phyloP scores from a whole-genome alignment of 2,113 vertebrate species.

The Rana temporaria region DNA sequence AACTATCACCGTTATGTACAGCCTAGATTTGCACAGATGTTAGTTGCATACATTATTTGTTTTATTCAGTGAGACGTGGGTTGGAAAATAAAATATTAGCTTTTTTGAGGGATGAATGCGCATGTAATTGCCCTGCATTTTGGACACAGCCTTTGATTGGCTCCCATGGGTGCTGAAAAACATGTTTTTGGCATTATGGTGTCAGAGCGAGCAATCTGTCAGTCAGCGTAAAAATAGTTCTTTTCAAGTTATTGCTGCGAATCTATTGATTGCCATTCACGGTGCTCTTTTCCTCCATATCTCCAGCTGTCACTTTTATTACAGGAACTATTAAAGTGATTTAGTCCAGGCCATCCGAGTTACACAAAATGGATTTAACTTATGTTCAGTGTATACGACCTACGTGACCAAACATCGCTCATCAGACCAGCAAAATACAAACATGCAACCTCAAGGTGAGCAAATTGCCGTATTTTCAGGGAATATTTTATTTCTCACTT shows the following conservation, averaged over 20 bases:
- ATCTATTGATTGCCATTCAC: slow-evolving; percentile 51
- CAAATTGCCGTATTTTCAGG: too few species aligned
- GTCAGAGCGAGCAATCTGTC: not conserved
- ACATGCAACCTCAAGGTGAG: not conserved
- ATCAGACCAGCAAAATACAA: not conserved
- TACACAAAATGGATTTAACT: not conserved
- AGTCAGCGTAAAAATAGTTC: not conserved
- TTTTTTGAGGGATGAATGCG: not conserved
- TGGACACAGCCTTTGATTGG: not conserved
- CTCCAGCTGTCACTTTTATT: slow-evolving; percentile 59
- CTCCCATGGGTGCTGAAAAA: not conserved
- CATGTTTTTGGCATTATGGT: not conserved
- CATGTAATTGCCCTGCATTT: not conserved
- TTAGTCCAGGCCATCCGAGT: not conserved
- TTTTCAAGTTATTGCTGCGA: slow-evolving; percentile 48
- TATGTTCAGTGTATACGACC: not conserved
- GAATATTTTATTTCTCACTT: too few species aligned
- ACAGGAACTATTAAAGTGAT: not conserved
- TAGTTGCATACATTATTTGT: too few species aligned
- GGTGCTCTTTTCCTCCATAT: slow-evolving; percentile 45
- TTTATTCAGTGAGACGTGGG: too few species aligned
- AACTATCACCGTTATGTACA: too few species aligned
- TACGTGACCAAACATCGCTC: not conserved
- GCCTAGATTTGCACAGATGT: too few species aligned
- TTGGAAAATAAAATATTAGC: not conserved